phyloP scores from a whole-genome alignment of 2,113 vertebrate species.

The Sorex fumeus region DNA sequence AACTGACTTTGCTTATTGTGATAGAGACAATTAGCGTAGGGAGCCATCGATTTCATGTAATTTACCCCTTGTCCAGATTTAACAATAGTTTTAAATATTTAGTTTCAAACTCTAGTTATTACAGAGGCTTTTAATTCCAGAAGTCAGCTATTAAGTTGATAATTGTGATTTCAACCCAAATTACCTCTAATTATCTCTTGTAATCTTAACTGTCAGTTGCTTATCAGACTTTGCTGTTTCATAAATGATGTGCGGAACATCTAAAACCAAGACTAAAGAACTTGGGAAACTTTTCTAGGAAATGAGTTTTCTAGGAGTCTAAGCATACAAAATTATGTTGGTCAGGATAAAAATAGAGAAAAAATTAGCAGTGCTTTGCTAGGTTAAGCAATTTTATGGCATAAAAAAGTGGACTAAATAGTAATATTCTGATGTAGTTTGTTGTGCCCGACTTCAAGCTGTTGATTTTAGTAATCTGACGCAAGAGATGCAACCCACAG shows the following conservation, averaged over 20 bases:
- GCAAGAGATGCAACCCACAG: not conserved
- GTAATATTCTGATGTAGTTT: not conserved
- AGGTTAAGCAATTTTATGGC: not conserved
- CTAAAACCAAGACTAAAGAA: not conserved
- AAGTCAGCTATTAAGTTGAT: not conserved
- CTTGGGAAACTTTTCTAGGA: not conserved
- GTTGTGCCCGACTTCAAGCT: not conserved
- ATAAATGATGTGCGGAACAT: not conserved
- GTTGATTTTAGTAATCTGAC: not conserved
- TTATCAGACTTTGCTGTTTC: not conserved
- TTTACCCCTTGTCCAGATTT: conserved; percentile 32
- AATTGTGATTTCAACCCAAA: not conserved
- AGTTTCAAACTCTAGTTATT: conserved; percentile 28
- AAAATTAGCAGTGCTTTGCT: not conserved
- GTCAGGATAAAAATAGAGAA: not conserved
- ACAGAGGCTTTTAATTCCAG: not conserved
- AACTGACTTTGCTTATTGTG: conserved; percentile 15
- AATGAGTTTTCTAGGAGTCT: not conserved
- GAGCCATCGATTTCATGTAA: not conserved
- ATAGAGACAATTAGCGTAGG: conserved; percentile 22
- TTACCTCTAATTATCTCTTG: not conserved
- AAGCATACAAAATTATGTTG: conserved; percentile 14
- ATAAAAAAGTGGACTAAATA: not conserved
- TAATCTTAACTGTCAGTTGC: not conserved
- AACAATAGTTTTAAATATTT: conserved; percentile 22